These are phyloP conservation scores for Drosophila pachea DNA, from an alignment of 1,140 invertebrate genomes.

Conservation along the genomic window DNA sequence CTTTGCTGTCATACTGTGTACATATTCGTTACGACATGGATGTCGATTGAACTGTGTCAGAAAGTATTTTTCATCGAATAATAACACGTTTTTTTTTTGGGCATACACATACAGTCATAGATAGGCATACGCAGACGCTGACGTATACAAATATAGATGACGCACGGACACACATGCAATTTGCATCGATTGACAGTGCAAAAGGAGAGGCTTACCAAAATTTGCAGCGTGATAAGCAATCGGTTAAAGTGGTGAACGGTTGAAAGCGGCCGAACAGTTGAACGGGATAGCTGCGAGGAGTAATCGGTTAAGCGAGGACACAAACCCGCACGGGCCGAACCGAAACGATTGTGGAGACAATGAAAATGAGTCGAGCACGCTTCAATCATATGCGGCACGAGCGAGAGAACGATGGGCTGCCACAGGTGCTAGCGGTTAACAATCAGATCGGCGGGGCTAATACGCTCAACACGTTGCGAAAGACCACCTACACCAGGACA, in stretches of 20 bases:
- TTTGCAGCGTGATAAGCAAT: not conserved
- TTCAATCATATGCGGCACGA: slow-evolving; percentile 28
- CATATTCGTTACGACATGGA: slow-evolving; percentile 17
- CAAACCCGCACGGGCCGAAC: not conserved
- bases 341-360: slow-evolving; percentile 1
- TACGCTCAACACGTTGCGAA: slow-evolving; percentile 17
- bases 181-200: no score
- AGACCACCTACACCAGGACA: slow-evolving; percentile 41
- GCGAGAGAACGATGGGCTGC: slow-evolving; percentile 30
- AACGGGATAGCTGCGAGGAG: no score
- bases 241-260: not conserved
- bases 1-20: slow-evolving; percentile 17
- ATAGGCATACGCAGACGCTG: not conserved
- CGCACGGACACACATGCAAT: slow-evolving; percentile 3
- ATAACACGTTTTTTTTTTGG: slow-evolving; percentile 34
- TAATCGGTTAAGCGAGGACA: not conserved
- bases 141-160: not conserved
- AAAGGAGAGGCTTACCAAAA: not conserved
- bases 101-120: not conserved
- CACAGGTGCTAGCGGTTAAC: slow-evolving; percentile 29
- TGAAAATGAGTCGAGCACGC: slow-evolving; percentile 40
- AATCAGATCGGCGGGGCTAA: not conserved
- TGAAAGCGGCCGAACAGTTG: no score
- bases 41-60: slow-evolving; percentile 25
- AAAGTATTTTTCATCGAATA: slow-evolving; percentile 28